A percentile compares a stretch with the other conserved stretches of the same genome.
These are phyloP conservation scores for Apamea monoglypha DNA, from an alignment of 2,888 invertebrate genomes.

Conservation along the genomic window DNA sequence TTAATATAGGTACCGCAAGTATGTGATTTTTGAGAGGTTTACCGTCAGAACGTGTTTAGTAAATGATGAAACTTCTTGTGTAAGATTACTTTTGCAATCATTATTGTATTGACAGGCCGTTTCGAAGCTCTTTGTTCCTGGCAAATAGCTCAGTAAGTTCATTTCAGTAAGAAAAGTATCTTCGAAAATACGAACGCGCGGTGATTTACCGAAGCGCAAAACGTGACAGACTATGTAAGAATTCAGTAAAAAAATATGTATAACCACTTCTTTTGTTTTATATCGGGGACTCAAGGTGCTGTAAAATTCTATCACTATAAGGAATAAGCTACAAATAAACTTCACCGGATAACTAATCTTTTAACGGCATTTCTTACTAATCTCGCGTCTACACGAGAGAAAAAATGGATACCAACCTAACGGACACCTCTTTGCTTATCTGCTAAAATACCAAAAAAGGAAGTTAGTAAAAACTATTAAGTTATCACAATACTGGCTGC, in stretches of 20 bases:
- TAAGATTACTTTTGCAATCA: not conserved
- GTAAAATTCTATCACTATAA: not conserved
- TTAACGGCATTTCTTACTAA: not conserved
- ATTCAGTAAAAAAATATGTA: not conserved
- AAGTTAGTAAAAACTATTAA: conserved; percentile 1
- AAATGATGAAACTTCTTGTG: not conserved
- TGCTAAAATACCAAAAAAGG: not conserved
- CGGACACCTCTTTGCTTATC: not conserved
- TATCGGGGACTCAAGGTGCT: no score
- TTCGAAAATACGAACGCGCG: not conserved
- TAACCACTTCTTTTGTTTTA: not conserved
- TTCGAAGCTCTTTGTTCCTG: not conserved
- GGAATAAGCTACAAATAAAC: not conserved
- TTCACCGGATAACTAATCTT: not conserved
- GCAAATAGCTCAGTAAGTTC: not conserved
- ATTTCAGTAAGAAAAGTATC: not conserved
- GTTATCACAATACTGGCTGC: not conserved
- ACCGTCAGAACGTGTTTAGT: no score
- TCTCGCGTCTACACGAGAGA: not conserved
- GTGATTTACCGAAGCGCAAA: not conserved
- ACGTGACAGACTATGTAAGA: not conserved
- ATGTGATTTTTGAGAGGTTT: not conserved
- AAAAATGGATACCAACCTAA: not conserved
- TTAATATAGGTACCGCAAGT: not conserved
- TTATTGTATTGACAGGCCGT: not conserved